Conservation (phyloP, 2,888 invertebrate species). For the Mesorhabditis sp. region DNA sequence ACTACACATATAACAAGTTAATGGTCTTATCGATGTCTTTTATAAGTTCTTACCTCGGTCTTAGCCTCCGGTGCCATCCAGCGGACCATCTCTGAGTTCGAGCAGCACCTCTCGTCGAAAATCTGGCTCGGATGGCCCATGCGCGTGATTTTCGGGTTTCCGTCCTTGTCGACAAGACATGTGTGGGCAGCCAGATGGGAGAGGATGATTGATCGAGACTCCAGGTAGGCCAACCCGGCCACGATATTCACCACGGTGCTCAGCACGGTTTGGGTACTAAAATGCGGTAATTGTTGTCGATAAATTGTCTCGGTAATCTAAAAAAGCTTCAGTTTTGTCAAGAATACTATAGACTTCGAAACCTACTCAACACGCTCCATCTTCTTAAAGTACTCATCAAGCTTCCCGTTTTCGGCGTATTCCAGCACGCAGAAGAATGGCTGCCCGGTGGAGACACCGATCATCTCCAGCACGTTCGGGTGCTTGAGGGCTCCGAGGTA, state of each 20-base stretch:
- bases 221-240: conserved; percentile 82
- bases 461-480: conserved; percentile 46
- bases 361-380: conserved; percentile 26
- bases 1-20: too few species aligned
- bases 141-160: conserved; percentile 65
- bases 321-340: too few species aligned
- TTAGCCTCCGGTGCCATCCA: not conserved
- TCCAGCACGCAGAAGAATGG: conserved; percentile 82
- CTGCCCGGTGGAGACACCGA: conserved; percentile 37
- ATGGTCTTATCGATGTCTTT: too few species aligned
- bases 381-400: conserved; percentile 68
- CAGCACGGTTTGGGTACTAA: conserved; percentile 19
- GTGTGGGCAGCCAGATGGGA: conserved; percentile 71
- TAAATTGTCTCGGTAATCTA: not conserved
- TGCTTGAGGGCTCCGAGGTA: conserved; percentile 39
- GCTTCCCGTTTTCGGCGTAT: conserved; percentile 80
- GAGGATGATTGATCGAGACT: conserved; percentile 80
- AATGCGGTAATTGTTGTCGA: conserved; percentile 10
- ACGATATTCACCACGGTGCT: conserved; percentile 66
- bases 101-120: not conserved
- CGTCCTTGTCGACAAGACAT: conserved; percentile 74
- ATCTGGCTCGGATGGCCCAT: not conserved
- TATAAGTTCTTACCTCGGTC: not conserved
- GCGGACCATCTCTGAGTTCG: not conserved
- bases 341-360: not conserved